phyloP scores from a whole-genome alignment of 2,797 vertebrate genomes.

The Poeciliopsis infans region DNA sequence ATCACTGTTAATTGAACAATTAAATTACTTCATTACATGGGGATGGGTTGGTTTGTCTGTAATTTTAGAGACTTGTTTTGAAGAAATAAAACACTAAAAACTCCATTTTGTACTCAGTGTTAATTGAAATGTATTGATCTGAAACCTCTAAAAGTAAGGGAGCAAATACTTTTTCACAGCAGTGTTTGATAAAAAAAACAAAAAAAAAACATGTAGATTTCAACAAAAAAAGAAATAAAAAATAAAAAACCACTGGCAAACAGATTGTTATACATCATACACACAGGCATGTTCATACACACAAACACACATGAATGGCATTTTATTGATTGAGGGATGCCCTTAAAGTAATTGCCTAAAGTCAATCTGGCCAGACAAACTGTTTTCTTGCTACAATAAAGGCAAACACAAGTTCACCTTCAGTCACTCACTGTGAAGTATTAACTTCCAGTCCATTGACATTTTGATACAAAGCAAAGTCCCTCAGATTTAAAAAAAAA shows the following conservation, averaged over 20 bases:
- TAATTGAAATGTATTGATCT: not conserved
- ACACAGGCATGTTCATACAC: not conserved
- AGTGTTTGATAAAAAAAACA: not conserved
- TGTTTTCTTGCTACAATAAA: constrained; percentile 74
- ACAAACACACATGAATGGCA: constrained; percentile 15
- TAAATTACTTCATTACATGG: not conserved
- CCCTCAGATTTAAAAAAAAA: constrained; percentile 52
- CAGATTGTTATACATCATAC: not conserved
- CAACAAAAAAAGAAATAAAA: not conserved
- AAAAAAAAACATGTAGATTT: not conserved
- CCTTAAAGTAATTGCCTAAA: constrained; percentile 75
- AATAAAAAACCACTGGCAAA: not conserved
- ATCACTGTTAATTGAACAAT: not conserved
- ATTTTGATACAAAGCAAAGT: constrained; percentile 67
- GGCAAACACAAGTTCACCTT: constrained; percentile 66
- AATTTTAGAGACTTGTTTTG: not conserved
- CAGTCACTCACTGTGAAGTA: constrained; percentile 69
- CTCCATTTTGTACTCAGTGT: not conserved
- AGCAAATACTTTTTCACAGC: not conserved
- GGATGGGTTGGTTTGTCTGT: not conserved
- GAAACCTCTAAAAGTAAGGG: not conserved
- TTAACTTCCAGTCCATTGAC: constrained; percentile 66
- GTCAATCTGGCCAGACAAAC: constrained; percentile 74
- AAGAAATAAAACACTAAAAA: not conserved
- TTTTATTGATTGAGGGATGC: constrained; percentile 71